A percentile compares a stretch with the other conserved stretches of the same genome.
Evolutionary conservation across 2,888 invertebrate species (phyloP).

Genomic region (Onchidella celtica): DNA sequence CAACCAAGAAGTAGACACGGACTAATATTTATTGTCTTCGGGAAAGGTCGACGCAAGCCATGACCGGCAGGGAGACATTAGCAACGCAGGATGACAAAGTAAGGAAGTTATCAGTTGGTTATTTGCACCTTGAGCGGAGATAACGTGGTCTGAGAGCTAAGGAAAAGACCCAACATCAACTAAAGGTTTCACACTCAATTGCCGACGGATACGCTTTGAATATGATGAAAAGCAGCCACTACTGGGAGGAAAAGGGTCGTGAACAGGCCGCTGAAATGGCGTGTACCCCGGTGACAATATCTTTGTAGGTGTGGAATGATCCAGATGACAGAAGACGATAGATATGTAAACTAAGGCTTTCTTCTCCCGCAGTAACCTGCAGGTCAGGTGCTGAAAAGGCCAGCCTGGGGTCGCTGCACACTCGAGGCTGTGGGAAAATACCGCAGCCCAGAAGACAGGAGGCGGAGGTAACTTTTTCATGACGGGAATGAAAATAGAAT

Average conservation of each 20-base stretch:
- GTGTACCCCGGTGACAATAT: neutral
- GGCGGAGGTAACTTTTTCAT: neutral
- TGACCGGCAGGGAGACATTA: too few relatives aligned
- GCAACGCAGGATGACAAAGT: neutral
- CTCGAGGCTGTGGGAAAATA: conserved; percentile 3
- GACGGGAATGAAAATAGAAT: neutral
- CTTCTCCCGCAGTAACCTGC: neutral
- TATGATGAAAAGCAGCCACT: neutral
- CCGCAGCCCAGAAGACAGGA: neutral
- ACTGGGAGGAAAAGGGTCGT: neutral
- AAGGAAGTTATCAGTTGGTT: neutral
- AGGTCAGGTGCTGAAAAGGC: neutral
- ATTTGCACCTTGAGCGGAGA: neutral
- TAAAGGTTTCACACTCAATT: neutral
- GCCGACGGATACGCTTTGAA: neutral
- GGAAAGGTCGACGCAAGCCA: too few relatives aligned
- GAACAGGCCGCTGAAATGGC: neutral
- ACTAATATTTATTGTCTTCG: too few relatives aligned
- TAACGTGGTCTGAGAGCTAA: neutral
- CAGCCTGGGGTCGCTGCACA: neutral
- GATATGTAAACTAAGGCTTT: neutral
- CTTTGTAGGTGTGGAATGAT: neutral
- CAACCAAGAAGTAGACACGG: too few relatives aligned
- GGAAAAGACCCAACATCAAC: neutral
- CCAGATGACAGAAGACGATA: neutral